Percentiles rank a stretch among this genome's conserved stretches.
phyloP scores from a whole-genome alignment of 2,888 invertebrate species.

The Sminthurides aquaticus region DNA sequence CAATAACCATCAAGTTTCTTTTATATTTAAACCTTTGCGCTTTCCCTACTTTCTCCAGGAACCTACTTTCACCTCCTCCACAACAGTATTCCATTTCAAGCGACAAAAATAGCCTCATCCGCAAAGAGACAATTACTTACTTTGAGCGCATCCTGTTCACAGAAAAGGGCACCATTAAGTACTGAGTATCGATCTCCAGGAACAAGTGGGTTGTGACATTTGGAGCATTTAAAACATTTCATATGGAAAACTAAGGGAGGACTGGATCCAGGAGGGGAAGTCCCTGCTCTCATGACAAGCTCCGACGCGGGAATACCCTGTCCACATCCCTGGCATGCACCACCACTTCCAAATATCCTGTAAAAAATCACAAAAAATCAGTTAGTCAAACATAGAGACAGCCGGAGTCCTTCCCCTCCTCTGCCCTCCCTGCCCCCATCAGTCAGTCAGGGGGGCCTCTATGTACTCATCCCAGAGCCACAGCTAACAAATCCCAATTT shows the following conservation, averaged over 20 bases:
- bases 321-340: conserved; percentile 84
- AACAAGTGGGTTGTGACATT: conserved; percentile 79
- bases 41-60: no score
- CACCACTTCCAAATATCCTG: conserved; percentile 82
- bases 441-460: neutral
- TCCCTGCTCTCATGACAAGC: conserved; percentile 80
- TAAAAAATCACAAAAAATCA: conserved; percentile 40
- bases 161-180: conserved; percentile 80
- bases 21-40: no score
- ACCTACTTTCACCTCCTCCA: no score
- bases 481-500: neutral
- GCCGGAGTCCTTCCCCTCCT: neutral
- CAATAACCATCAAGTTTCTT: no score
- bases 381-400: no score
- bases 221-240: conserved; percentile 91
- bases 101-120: no score
- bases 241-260: conserved; percentile 75
- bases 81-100: no score
- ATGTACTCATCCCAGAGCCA: neutral
- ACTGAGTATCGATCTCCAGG: conserved; percentile 90
- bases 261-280: conserved; percentile 48
- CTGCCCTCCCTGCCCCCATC: no score
- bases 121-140: no score
- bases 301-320: conserved; percentile 88
- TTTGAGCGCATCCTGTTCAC: conserved; percentile 94